These are phyloP conservation scores for Rugalucina vietnamica DNA, from an alignment of 2,888 invertebrate species.

Conservation along the genomic window DNA sequence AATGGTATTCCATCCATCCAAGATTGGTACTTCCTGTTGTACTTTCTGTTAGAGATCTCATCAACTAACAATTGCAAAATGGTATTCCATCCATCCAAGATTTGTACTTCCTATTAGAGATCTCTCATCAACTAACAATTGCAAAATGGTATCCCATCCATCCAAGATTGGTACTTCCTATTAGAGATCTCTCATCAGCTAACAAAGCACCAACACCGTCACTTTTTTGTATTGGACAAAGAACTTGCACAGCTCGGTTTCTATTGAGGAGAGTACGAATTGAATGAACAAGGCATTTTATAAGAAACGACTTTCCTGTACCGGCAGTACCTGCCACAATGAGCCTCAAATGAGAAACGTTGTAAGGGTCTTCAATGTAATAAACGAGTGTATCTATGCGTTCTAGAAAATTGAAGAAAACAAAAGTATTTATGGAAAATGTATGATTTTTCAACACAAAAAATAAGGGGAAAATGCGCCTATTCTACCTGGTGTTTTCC, in stretches of 20 bases:
- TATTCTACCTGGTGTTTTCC: no score
- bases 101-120: conserved; percentile 47
- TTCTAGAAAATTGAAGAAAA: no score
- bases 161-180: no score
- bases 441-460: no score
- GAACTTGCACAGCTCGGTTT: conserved; percentile 56
- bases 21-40: conserved; percentile 38
- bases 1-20: conserved; percentile 49
- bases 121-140: conserved; percentile 64
- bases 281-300: conserved; percentile 59
- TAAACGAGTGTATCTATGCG: conserved; percentile 43
- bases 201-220: conserved; percentile 48
- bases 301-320: conserved; percentile 59
- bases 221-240: conserved; percentile 61
- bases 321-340: conserved; percentile 62
- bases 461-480: no score
- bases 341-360: conserved; percentile 40
- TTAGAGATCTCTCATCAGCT: conserved; percentile 63
- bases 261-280: conserved; percentile 37
- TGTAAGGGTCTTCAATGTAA: conserved; percentile 12
- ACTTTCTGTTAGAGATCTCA: conserved; percentile 65
- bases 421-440: no score
- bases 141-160: no score
- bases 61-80: conserved; percentile 57
- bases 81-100: conserved; percentile 50